Percentiles rank a stretch among this genome's conserved stretches.
Evolutionary conservation across 2,888 invertebrate genomes (phyloP).

Genomic region (Dorcus hopei): DNA sequence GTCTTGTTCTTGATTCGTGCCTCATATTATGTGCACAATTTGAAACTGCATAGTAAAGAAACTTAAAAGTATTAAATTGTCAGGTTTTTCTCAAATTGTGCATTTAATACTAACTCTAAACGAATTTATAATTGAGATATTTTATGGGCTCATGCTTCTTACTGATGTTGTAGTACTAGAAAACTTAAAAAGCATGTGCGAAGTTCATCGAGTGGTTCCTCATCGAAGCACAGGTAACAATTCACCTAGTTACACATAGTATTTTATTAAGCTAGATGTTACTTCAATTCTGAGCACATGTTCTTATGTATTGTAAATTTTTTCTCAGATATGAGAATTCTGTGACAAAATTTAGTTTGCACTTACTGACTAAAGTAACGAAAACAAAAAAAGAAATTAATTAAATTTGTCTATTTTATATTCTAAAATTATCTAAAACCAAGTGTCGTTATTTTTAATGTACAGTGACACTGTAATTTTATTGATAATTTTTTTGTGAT

Average conservation of each 20-base stretch:
- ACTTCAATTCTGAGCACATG: background rate
- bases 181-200: conserved; percentile 49
- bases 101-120: conserved; percentile 9
- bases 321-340: too few species aligned
- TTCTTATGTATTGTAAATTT: background rate
- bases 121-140: too few species aligned
- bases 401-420: too few species aligned
- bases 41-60: background rate
- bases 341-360: background rate
- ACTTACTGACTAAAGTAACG: too few species aligned
- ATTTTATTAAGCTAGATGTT: background rate
- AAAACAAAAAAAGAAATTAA: too few species aligned
- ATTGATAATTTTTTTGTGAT: too few species aligned
- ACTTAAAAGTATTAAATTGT: too few species aligned
- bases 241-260: conserved; percentile 11
- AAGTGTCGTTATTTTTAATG: too few species aligned
- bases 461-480: too few species aligned
- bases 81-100: background rate
- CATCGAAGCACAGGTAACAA: conserved; percentile 47
- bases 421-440: too few species aligned
- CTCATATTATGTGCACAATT: conserved; percentile 16
- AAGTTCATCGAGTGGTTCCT: conserved; percentile 47
- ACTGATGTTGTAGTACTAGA: conserved; percentile 48
- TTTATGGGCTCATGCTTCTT: conserved; percentile 28
- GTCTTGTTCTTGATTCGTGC: conserved; percentile 9